A percentile compares a stretch with the other conserved stretches of the same genome.
These are phyloP conservation scores for Aplocera efformata DNA, from an alignment of 2,888 invertebrate genomes.

Conservation along the genomic window DNA sequence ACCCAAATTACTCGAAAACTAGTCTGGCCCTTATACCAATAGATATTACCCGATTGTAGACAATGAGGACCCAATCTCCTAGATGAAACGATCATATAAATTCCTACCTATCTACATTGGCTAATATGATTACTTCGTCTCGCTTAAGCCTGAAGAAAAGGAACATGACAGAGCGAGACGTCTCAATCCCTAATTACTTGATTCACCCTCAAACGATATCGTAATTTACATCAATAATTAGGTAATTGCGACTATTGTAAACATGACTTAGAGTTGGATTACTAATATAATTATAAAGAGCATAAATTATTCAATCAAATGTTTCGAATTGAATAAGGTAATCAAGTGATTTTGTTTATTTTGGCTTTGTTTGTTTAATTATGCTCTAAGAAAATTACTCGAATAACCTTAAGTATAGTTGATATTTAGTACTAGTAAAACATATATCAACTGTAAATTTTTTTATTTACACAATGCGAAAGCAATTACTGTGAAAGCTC, in stretches of 20 bases:
- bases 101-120: constrained; percentile 25
- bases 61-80: constrained; percentile 35
- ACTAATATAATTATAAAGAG: constrained; percentile 10
- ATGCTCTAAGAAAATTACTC: no score
- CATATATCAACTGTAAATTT: no score
- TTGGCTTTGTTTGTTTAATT: neutral
- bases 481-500: no score
- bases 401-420: no score
- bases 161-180: constrained; percentile 16
- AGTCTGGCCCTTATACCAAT: constrained; percentile 28
- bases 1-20: constrained; percentile 24
- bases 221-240: constrained; percentile 22
- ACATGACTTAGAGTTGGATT: constrained; percentile 8
- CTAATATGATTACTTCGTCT: constrained; percentile 23
- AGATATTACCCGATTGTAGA: constrained; percentile 32
- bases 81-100: constrained; percentile 31
- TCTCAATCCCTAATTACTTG: constrained; percentile 11
- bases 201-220: constrained; percentile 19
- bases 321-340: constrained; percentile 10
- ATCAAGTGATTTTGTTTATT: constrained; percentile 5
- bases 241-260: constrained; percentile 18
- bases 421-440: no score
- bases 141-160: neutral
- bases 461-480: no score
- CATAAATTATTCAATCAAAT: constrained; percentile 11